Conservation (phyloP, 2,797 vertebrate species). For the Pelodytes ibericus region DNA sequence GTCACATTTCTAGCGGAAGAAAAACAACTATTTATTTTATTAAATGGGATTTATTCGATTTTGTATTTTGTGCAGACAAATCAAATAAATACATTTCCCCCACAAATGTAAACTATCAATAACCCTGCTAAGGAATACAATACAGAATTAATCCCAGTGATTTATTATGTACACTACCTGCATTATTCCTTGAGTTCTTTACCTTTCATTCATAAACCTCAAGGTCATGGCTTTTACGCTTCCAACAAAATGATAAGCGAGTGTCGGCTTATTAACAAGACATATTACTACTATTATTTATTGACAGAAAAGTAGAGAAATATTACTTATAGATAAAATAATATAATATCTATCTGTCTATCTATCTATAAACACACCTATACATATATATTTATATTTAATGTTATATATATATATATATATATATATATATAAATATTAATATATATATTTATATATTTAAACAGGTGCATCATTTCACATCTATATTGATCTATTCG, state of each 20-base stretch:
- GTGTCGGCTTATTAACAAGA: no score
- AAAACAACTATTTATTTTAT: no score
- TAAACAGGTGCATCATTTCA: no score
- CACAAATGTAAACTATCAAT: no score
- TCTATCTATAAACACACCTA: neutral
- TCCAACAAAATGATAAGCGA: neutral
- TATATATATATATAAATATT: neutral
- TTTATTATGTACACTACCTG: neutral
- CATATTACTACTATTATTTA: no score
- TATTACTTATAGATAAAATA: neutral
- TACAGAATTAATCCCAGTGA: neutral
- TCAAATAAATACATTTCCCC: no score
- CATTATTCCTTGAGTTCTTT: neutral
- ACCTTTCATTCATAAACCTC: constrained; percentile 1
- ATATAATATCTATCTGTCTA: neutral
- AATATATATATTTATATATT: neutral
- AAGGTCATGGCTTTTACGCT: neutral
- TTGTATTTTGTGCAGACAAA: no score
- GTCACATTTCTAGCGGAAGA: no score
- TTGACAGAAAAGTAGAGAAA: no score
- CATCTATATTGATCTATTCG: neutral
- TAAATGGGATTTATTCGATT: no score
- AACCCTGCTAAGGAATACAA: no score
- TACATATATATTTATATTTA: neutral
- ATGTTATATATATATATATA: neutral